These are phyloP conservation scores for Columba livia DNA, from an alignment of 2,113 vertebrate genomes.

Conservation along the genomic window DNA sequence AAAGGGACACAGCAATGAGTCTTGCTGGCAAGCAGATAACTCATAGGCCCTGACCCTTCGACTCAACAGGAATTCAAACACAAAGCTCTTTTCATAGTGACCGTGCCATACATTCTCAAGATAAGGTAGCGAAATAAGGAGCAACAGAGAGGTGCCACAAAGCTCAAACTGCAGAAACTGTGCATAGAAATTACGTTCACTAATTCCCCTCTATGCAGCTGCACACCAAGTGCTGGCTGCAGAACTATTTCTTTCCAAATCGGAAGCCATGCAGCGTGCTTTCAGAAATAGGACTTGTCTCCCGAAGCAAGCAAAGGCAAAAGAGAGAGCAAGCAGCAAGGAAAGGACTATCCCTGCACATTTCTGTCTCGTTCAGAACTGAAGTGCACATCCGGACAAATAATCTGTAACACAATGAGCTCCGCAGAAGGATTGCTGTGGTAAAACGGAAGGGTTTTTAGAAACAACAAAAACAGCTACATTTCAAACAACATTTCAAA, in stretches of 20 bases:
- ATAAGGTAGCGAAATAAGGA: constrained; percentile 67
- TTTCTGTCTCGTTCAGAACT: not conserved
- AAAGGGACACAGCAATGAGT: constrained; percentile 64
- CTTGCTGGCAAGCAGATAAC: constrained; percentile 76
- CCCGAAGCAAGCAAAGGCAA: constrained; percentile 13
- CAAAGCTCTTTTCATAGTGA: constrained; percentile 82
- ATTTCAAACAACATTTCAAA: constrained; percentile 67
- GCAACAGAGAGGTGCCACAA: constrained; percentile 56
- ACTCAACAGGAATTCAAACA: constrained; percentile 80
- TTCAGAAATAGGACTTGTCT: constrained; percentile 39
- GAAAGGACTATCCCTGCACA: not conserved
- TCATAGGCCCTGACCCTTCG: constrained; percentile 78
- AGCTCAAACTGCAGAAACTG: constrained; percentile 57
- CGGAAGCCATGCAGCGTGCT: constrained; percentile 2
- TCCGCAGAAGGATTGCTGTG: not conserved
- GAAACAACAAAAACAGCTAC: constrained; percentile 38
- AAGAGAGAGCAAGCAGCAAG: constrained; percentile 9
- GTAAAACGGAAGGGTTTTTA: constrained; percentile 49
- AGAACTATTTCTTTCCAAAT: constrained; percentile 34
- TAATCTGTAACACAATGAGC: constrained; percentile 50
- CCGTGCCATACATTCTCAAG: constrained; percentile 67
- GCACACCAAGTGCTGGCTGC: constrained; percentile 27
- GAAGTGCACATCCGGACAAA: constrained; percentile 48
- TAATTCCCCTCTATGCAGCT: not conserved
- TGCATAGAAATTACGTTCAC: constrained; percentile 6